A percentile compares a stretch with the other conserved stretches of the same genome.
Conservation (phyloP, 2,113 vertebrate species). For the Coptodon rendalli region DNA sequence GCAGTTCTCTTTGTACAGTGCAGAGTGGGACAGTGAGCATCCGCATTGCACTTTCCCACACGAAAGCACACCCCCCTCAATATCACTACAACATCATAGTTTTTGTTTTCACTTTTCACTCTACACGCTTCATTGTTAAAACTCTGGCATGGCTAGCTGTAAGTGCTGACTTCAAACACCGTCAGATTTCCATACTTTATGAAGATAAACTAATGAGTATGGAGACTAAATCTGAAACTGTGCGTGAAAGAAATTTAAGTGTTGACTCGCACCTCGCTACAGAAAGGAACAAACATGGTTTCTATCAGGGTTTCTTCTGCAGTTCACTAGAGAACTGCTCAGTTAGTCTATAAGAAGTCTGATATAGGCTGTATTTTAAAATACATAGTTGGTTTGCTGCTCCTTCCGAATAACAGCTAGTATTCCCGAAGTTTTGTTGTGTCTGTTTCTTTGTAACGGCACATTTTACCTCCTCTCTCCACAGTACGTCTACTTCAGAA, state of each 20-base stretch:
- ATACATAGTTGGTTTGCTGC: background rate
- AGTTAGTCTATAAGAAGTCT: background rate
- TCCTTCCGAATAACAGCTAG: background rate
- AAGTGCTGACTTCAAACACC: no score
- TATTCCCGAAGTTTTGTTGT: background rate
- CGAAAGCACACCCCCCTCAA: background rate
- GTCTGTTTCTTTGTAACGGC: background rate
- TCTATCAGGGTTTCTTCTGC: background rate
- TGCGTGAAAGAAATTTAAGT: background rate
- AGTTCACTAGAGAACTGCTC: background rate
- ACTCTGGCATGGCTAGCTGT: background rate
- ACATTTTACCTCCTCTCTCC: background rate
- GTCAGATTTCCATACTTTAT: no score
- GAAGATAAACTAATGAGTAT: no score
- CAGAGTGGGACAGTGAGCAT: background rate
- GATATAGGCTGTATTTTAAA: background rate
- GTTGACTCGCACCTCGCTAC: background rate
- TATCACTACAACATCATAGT: background rate
- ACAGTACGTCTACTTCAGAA: conserved; percentile 92
- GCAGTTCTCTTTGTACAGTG: background rate
- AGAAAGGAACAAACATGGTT: background rate
- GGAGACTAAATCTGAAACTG: no score
- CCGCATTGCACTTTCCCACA: background rate
- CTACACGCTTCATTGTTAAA: background rate
- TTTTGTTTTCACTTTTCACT: background rate